These are phyloP conservation scores for Patella caerulea DNA, from an alignment of 2,888 invertebrate genomes.

Conservation along the genomic window DNA sequence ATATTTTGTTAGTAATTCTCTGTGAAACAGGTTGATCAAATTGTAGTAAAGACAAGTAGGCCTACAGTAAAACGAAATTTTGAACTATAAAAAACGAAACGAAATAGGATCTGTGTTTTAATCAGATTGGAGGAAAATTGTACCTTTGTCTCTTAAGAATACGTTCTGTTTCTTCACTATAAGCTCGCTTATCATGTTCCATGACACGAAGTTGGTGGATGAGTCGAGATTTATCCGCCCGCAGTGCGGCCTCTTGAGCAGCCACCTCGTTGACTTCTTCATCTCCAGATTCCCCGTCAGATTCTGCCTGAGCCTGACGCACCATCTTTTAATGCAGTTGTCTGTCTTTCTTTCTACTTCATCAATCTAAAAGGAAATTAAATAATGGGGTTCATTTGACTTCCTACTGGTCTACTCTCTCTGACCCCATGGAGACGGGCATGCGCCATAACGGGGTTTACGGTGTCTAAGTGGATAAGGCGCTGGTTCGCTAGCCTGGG, in stretches of 20 bases:
- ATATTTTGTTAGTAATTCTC: too few relatives aligned
- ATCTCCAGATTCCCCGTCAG: background rate
- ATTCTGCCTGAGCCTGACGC: background rate
- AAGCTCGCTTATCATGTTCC: constrained; percentile 82
- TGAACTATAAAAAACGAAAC: background rate
- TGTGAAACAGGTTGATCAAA: too few relatives aligned
- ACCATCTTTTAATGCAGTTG: background rate
- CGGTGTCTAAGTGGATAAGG: too few relatives aligned
- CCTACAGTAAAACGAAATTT: background rate
- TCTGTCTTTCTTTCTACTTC: background rate
- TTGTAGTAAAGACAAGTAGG: background rate
- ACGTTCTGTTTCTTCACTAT: constrained; percentile 79
- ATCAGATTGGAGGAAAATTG: constrained; percentile 22
- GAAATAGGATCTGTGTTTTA: background rate
- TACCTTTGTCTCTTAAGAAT: constrained; percentile 73
- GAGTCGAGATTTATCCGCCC: constrained; percentile 82
- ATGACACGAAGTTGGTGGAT: constrained; percentile 86
- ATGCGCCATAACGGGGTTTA: too few relatives aligned
- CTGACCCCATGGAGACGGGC: too few relatives aligned
- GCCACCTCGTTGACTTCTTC: constrained; percentile 36
- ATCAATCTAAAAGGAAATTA: background rate
- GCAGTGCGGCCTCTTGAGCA: constrained; percentile 72
- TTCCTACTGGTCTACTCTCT: too few relatives aligned
- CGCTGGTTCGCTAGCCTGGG: too few relatives aligned
- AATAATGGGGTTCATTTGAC: too few relatives aligned